Evolutionary conservation across 2,113 vertebrate species (phyloP).

Genomic region (Bufo bufo): DNA sequence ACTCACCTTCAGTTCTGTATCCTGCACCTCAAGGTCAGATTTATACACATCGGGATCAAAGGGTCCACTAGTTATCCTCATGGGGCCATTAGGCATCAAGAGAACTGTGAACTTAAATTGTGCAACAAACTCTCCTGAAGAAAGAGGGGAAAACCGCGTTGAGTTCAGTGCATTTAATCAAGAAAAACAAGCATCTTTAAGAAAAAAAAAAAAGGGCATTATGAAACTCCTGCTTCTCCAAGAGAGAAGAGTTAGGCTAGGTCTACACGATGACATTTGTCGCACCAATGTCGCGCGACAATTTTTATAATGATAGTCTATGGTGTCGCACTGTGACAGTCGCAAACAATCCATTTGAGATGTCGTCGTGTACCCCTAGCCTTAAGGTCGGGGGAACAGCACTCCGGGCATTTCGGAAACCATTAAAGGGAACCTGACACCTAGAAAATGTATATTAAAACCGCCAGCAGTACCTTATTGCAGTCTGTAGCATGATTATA

Average conservation of each 20-base stretch:
- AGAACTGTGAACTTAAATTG: constrained; percentile 99
- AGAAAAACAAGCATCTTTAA: not conserved
- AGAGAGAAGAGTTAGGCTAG: not conserved
- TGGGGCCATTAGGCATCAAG: constrained; percentile 95
- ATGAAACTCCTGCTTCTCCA: not conserved
- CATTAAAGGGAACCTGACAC: too few species aligned
- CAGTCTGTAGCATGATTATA: too few species aligned
- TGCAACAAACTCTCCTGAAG: constrained; percentile 88
- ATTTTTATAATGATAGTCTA: too few species aligned
- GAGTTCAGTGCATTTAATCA: not conserved
- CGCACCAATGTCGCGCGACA: too few species aligned
- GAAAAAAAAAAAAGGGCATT: not conserved
- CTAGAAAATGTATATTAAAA: too few species aligned
- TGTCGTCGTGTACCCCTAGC: too few species aligned
- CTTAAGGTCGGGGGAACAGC: too few species aligned
- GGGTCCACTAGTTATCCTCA: constrained; percentile 91
- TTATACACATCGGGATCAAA: constrained; percentile 93
- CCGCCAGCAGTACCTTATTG: too few species aligned
- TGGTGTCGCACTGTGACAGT: too few species aligned
- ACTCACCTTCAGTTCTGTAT: constrained; percentile 90
- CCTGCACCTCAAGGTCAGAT: constrained; percentile 92
- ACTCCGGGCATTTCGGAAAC: too few species aligned
- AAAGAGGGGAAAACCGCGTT: not conserved
- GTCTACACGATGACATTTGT: too few species aligned
- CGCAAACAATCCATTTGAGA: too few species aligned